Percentiles rank a stretch among this genome's conserved stretches.
Conservation (phyloP, 2,797 vertebrate species). For the Sebastes glaucus region DNA sequence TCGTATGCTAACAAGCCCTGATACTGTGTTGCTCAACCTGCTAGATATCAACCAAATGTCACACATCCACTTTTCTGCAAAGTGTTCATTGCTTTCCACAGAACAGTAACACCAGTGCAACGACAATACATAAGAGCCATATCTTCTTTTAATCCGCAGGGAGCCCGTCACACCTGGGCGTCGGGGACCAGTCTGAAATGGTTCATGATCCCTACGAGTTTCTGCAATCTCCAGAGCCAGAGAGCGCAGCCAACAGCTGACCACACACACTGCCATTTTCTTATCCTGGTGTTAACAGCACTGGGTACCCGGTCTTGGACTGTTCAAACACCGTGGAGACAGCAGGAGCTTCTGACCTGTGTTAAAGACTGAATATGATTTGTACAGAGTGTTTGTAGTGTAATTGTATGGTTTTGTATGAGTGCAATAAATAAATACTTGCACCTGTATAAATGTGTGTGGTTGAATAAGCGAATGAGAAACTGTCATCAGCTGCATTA, state of each 20-base stretch:
- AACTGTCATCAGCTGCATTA: background rate
- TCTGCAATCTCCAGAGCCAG: conserved; percentile 93
- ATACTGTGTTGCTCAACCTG: background rate
- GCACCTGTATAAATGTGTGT: conserved; percentile 38
- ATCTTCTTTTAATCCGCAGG: conserved; percentile 76
- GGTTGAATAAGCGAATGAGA: background rate
- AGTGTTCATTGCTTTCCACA: background rate
- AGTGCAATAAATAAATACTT: conserved; percentile 73
- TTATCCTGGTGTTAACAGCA: conserved; percentile 32
- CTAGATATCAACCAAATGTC: background rate
- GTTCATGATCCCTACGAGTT: conserved; percentile 97
- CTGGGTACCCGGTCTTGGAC: background rate
- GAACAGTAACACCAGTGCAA: background rate
- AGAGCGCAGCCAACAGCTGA: conserved; percentile 82
- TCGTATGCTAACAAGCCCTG: background rate
- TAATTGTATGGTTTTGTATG: conserved; percentile 59
- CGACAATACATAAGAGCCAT: background rate
- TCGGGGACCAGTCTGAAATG: conserved; percentile 93
- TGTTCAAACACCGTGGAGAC: conserved; percentile 22
- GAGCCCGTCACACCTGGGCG: conserved; percentile 92
- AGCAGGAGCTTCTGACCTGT: conserved; percentile 11
- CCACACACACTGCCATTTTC: conserved; percentile 40
- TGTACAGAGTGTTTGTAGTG: conserved; percentile 77
- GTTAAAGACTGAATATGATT: conserved; percentile 48
- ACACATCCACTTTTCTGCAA: background rate